Evolutionary conservation across 2,888 invertebrate species (phyloP), one percentile per base, ranked within the genome.

Genomic region (Cremastinae sp.): DNA sequence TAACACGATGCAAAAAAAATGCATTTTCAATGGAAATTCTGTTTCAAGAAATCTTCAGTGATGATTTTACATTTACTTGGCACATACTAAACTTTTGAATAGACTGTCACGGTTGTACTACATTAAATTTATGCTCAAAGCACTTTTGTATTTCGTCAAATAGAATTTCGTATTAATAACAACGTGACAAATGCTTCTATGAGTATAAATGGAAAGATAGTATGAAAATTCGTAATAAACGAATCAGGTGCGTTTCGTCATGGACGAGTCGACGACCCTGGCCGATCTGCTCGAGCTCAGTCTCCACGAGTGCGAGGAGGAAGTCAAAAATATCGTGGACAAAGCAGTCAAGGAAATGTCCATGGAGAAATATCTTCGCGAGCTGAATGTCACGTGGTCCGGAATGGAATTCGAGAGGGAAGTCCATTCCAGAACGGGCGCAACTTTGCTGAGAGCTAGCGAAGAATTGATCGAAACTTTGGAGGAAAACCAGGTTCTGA

Each of bases 271-370:
- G 79, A 98, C 98, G 8, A 98, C 98, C 0, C 90, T 98, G 83
- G 96, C 97, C 0, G 98, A 98, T 88, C 92, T 98, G 18, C 91
- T 98, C 78, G 96, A 96, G 3, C 90, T 98, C 56, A 98, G 98
- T 90, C 92, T 98, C 8, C 98, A 98, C 89, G 97, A 98, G 90
- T 98, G 97, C 90, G 98, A 98, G 90, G 98, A 98, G 89, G 98
- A 98, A 90, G 98, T 97, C 0, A 96, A 97, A 86, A 97, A 97
- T 89, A 98, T 98, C 84, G 98, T 98, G 7, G 98, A 98, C 89
- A 98, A 98, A 91, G 98, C 98, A 0, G 97, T 98, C 0, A 98
- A 98, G 90, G 98, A 98, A 91, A 97, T 98, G 96, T 96, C 97
- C 1, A 98, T 98, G 98, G 98, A 98, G 90, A 98, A 98, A 89